These are phyloP conservation scores for Aleiodes sp. DNA, from an alignment of 1,140 invertebrate species.

Conservation along the genomic window DNA sequence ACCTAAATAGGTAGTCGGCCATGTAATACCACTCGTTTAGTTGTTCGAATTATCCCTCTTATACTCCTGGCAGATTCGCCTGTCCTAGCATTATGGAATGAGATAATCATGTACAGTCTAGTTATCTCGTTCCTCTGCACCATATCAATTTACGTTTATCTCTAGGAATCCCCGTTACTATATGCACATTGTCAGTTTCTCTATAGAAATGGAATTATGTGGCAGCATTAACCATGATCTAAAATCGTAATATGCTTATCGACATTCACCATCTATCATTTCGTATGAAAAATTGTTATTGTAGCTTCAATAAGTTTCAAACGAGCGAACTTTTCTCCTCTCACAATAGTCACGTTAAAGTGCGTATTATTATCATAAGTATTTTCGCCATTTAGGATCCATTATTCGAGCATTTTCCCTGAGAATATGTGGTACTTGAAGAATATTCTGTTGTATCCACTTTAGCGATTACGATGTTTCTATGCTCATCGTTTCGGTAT, in stretches of 20 bases:
- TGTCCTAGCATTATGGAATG: not conserved
- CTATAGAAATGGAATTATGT: too few species aligned
- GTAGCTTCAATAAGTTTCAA: too few species aligned
- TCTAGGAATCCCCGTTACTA: not conserved
- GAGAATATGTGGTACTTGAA: not conserved
- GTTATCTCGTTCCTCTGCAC: not conserved
- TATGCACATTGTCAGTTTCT: not conserved
- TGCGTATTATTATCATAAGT: too few species aligned
- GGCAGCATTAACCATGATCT: too few species aligned
- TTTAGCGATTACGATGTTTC: conserved; percentile 1
- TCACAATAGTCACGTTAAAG: too few species aligned
- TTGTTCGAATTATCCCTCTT: conserved; percentile 27
- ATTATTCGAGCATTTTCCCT: not conserved
- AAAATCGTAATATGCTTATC: too few species aligned
- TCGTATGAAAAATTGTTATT: too few species aligned
- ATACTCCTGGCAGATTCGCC: not conserved
- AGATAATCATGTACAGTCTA: not conserved
- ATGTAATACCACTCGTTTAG: conserved; percentile 29
- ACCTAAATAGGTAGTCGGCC: conserved; percentile 29
- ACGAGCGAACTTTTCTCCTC: too few species aligned
- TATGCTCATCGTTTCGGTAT: not conserved
- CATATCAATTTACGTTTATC: conserved; percentile 12
- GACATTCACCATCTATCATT: too few species aligned
- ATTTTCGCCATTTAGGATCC: not conserved
- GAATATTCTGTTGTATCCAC: not conserved